Percentiles rank a stretch among this genome's conserved stretches.
These are phyloP conservation scores for Agapornis canus DNA, from an alignment of 2,797 vertebrate genomes.

Conservation along the genomic window DNA sequence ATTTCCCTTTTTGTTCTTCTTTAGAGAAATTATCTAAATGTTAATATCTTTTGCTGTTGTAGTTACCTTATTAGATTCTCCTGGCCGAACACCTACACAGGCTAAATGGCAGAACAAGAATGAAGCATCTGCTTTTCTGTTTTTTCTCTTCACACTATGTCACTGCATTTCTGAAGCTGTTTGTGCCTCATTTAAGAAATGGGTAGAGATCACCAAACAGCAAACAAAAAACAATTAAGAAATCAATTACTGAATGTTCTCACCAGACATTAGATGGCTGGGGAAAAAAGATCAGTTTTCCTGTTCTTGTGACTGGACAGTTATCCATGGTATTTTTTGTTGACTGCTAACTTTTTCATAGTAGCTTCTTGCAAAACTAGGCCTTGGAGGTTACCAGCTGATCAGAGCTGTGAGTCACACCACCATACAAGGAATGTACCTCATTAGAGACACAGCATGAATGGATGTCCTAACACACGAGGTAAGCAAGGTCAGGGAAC, in stretches of 20 bases:
- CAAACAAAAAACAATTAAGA: not conserved
- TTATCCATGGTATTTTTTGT: not conserved
- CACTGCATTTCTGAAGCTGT: slow-evolving; percentile 18
- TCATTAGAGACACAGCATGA: not conserved
- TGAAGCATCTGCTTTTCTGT: slow-evolving; percentile 29
- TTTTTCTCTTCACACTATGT: not conserved
- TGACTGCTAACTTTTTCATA: not conserved
- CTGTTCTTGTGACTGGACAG: not conserved
- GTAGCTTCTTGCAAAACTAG: not conserved
- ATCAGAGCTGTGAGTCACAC: not conserved
- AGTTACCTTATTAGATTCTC: slow-evolving; percentile 4
- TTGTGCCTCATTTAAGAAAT: not conserved
- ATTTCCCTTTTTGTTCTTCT: not conserved
- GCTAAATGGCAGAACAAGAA: slow-evolving; percentile 30
- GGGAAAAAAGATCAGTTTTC: not conserved
- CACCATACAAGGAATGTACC: not conserved
- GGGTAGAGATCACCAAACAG: not conserved
- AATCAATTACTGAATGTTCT: slow-evolving; percentile 3
- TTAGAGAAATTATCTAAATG: not conserved
- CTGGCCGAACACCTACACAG: slow-evolving; percentile 47
- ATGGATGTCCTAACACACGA: not conserved
- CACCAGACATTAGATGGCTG: not conserved
- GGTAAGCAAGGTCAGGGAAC: slow-evolving; percentile 8
- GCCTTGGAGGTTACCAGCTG: not conserved
- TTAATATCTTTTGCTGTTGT: slow-evolving; percentile 24